Percentiles rank a stretch among this genome's conserved stretches.
phyloP scores from a whole-genome alignment of 2,797 vertebrate species.

The Nannoperca australis region DNA sequence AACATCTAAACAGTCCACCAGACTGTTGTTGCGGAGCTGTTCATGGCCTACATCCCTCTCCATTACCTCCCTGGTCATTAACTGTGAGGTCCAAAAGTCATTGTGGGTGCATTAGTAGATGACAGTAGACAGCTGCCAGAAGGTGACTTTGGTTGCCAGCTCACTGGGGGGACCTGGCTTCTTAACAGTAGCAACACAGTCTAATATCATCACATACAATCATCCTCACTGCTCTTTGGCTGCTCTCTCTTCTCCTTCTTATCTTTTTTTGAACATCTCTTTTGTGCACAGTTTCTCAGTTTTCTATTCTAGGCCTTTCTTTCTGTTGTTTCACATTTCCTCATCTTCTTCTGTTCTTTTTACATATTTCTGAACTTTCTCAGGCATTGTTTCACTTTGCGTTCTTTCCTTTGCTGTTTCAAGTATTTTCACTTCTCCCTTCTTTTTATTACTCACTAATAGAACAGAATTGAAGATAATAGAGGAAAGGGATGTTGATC shows the following conservation, averaged over 20 bases:
- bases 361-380: neutral
- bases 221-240: constrained; percentile 43
- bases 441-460: neutral
- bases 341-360: neutral
- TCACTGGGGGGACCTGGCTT: constrained; percentile 66
- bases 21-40: constrained; percentile 35
- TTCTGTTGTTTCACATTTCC: neutral
- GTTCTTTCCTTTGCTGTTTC: constrained; percentile 1
- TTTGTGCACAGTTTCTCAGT: neutral
- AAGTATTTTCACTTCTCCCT: neutral
- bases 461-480: neutral
- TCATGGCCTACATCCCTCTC: constrained; percentile 74
- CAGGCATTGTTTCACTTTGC: neutral
- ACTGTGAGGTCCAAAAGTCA: constrained; percentile 71
- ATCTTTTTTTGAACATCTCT: neutral
- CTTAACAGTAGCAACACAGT: constrained; percentile 61
- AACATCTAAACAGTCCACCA: constrained; percentile 33
- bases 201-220: constrained; percentile 46
- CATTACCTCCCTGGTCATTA: constrained; percentile 77
- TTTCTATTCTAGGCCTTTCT: neutral
- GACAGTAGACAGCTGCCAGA: constrained; percentile 81
- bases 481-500: neutral
- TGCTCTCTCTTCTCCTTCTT: neutral
- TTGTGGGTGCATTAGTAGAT: constrained; percentile 79
- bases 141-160: constrained; percentile 80